Evolutionary conservation across 2,113 vertebrate genomes (phyloP).

Genomic region (Caloenas nicobarica): DNA sequence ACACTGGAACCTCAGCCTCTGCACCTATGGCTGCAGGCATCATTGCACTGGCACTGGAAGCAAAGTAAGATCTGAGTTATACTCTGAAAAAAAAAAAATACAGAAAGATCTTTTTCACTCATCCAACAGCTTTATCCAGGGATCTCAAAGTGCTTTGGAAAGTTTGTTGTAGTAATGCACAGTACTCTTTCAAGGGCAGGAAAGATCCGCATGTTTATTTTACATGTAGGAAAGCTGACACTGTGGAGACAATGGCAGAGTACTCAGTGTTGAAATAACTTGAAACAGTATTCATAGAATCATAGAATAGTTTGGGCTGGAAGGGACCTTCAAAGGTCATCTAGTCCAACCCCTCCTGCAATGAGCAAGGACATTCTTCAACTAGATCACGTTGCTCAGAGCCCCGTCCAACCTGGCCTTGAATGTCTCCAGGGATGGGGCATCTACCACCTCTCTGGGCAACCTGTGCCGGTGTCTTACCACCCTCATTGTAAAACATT

Average conservation of each 20-base stretch:
- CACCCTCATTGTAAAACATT: too few species aligned
- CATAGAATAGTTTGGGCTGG: too few species aligned
- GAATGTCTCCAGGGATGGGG: too few species aligned
- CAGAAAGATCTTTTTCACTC: not conserved
- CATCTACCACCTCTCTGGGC: too few species aligned
- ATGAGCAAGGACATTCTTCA: too few species aligned
- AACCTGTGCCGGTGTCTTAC: too few species aligned
- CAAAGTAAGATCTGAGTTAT: slow-evolving; percentile 89
- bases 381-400: too few species aligned
- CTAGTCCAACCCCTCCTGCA: too few species aligned
- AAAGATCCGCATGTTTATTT: not conserved
- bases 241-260: not conserved
- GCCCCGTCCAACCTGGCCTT: too few species aligned
- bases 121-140: not conserved
- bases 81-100: not conserved
- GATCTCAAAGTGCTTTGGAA: slow-evolving; percentile 8
- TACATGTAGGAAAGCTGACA: not conserved
- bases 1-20: slow-evolving; percentile 97
- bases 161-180: not conserved
- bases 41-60: slow-evolving; percentile 95
- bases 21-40: slow-evolving; percentile 99
- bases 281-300: not conserved
- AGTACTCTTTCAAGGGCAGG: not conserved
- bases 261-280: not conserved
- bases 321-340: too few species aligned